Base-by-base conservation (phyloP, 2,797 vertebrate species). In the Nothura maculosa region DNA sequence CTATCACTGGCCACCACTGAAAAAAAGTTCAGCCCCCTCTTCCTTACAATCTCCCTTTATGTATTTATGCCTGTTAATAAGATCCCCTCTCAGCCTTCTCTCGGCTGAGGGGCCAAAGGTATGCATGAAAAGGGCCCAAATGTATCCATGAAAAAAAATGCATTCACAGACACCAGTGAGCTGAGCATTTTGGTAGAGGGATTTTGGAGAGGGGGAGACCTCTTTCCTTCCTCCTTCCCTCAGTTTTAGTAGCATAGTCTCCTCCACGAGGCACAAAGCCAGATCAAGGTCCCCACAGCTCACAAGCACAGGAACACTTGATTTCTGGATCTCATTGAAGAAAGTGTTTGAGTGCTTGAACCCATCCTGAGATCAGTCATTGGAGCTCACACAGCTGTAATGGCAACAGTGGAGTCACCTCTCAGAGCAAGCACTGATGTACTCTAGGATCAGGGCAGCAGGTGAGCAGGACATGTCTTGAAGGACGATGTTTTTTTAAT, bases 181-280 rank as follows among this genome's bases (percentile, higher is more conserved):
- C 4, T 30, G 57, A 45, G 2, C 0, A 12, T 45, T 81, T 70
- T 28, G 16, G 13, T 1, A 0, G 12, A 1, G 2, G 5, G 54
- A 42, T 15, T 3, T 5, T 0, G 67, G n/a, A 48, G 57, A 60
- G 64, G 18, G 43, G 25, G 25, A 38, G 7, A 19, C 20, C 19
- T 48, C 3, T 30, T 45, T 82, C 32, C 17, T 70, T 64, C 61
- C 21, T 73, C 55, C 34, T 4, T 11, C 24, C 48, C 8, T 78
- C 54, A 73, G 12, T 34, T 24, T 69, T 47, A 25, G 14, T 10
- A 17, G 6, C n/a, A 76, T 9, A 5, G 3, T n/a, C 40, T 68
- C 38, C 77, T 34, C 45, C 45, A 3, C 3, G 4, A 36, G 27
- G 5, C 27, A 27, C 3, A 25, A 28, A 27, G 34, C 20, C 43